phyloP scores from a whole-genome alignment of 2,888 invertebrate genomes.

The Papilio elwesi region DNA sequence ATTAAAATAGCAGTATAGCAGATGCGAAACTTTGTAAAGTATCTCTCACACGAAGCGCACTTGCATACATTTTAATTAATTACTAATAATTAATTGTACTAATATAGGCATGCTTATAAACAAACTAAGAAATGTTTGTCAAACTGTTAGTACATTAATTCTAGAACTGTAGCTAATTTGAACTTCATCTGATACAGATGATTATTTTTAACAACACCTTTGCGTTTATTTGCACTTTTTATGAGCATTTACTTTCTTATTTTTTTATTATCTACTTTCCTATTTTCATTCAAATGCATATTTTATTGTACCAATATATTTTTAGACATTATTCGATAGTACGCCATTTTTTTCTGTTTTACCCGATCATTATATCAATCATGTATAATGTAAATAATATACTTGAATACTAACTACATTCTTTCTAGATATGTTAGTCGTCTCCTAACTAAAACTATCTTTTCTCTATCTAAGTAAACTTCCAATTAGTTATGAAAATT shows the following conservation, averaged over 20 bases:
- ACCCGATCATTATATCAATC: neutral
- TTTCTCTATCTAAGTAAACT: conserved; percentile 48
- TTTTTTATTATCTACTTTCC: conserved; percentile 37
- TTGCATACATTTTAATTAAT: conserved; percentile 71
- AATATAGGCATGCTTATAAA: conserved; percentile 80
- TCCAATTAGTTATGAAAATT: conserved; percentile 57
- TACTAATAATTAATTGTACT: conserved; percentile 78
- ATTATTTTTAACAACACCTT: conserved; percentile 67
- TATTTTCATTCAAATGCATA: conserved; percentile 17
- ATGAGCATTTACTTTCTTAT: conserved; percentile 64
- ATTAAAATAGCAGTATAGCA: conserved; percentile 8
- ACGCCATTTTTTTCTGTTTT: neutral
- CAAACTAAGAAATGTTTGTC: conserved; percentile 68
- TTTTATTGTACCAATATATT: conserved; percentile 26
- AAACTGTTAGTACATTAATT: conserved; percentile 74
- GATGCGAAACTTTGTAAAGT: conserved; percentile 45
- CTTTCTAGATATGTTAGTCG: conserved; percentile 56
- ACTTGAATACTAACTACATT: conserved; percentile 28
- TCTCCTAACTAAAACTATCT: conserved; percentile 44
- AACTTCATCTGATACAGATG: conserved; percentile 83
- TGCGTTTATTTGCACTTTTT: conserved; percentile 69
- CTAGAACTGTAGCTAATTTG: conserved; percentile 73
- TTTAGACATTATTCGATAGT: neutral
- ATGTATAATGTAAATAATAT: conserved; percentile 28
- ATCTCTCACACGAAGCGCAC: conserved; percentile 66